Base-by-base conservation (phyloP, 2,797 vertebrate species). In the Scyliorhinus canicula region DNA sequence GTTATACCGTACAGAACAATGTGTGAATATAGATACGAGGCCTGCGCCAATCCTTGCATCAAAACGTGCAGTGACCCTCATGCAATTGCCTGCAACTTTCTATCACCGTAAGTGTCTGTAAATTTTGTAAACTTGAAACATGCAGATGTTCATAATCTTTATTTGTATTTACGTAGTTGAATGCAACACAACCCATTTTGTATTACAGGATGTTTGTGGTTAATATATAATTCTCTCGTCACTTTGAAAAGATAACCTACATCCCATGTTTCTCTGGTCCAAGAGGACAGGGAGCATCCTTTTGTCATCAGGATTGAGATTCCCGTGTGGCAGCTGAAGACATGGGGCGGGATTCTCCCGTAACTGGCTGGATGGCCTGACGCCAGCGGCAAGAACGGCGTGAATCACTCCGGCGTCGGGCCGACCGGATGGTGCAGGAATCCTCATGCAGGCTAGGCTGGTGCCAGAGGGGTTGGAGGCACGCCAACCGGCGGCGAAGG, bases 11-110 rank as follows among this genome's bases (percentile, higher is more conserved):
- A 99, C 31, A 98, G 99, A 95, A 98, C 98, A 96, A 98, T 99
- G 98, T 99, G 98, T 95, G 99, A 99, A 96, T 99, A 99, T 99
- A 98, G 98, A 96, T 99, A 99, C 57, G 98, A 99, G 95, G 96
- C 98, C 95, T 99, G 99, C 96, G 97, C 98, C 40, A 98, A 97
- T 95, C 98, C 98, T 16, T 99, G 99, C 96, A 97, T 99, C 96
- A 98, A 98, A 96, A 98, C 98, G 0, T 99, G 99, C 95, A 98
- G 96, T 95, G 99, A 99, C 96, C 99, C 98, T 24, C 97, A 98
- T 95, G 99, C 98, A 95, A 97, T 96, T 71, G 97, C 97, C 0
- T 99, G 99, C 97, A 98, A 97, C 96, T 99, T 99, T 96, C 98
- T 99, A 96, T 98, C 99, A 95, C 98, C 97, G 99, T 99, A 98